Evolutionary conservation across 2,113 vertebrate genomes (phyloP), one percentile per base, ranked within the genome.

Genomic region (Proteles cristata): DNA sequence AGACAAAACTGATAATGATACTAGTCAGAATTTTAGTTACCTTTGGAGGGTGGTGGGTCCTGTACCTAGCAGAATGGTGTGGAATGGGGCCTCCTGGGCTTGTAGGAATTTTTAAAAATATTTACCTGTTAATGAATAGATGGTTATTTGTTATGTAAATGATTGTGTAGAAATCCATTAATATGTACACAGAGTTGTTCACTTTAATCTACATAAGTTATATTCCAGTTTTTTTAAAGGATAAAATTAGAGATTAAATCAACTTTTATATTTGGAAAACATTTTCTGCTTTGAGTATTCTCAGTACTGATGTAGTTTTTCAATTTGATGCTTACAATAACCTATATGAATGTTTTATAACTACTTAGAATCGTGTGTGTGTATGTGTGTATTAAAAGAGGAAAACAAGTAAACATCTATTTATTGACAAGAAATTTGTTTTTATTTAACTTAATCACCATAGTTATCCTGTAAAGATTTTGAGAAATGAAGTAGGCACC

Each of bases 21-120:
- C 0, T 63, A 43, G 14, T 69, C 43, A 94, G 68, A 89, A 82
- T 71, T 77, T 65, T n/a, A 65, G 26, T 79, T 81, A 16, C 3
- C 1, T 6, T 1, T 53, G 7, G 0, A 31, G 7, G 2, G 48
- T 76, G 2, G 2, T 4, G 0, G 33, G 14, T 0, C 21, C 1
- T 31, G 9, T 80, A 2, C 3, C 50, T 33, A 45, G 3, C 92
- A 2, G 14, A 48, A 15, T 11, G 11, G 48, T 14, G 4, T 88
- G 2, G 10, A 81, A 50, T 43, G 15, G 31, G 66, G 2, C 9
- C 85, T 88, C n/a, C 26, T 73, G 45, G 19, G 14, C 61, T 55
- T 8, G 11, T 79, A 11, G 25, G 31, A 77, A 35, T 26, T 23
- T 82, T 61, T 76, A 16, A 31, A 55, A 77, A 25, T 12, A 0